Base-by-base conservation (phyloP, 2,113 vertebrate genomes). In the Callionymus lyra region DNA sequence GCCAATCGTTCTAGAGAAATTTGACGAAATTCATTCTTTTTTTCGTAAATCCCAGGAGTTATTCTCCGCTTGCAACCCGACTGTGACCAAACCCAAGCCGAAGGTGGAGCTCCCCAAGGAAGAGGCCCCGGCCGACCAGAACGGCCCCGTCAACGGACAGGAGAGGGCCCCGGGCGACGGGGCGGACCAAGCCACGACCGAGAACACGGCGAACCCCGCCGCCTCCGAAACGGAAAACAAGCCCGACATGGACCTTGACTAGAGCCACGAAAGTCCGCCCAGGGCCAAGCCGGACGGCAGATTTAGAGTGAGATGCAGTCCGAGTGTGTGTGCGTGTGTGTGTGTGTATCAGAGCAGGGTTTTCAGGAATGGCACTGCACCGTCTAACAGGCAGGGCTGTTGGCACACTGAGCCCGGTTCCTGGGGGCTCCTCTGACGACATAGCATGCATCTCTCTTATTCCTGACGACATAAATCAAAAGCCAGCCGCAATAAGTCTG, bases 211-310 rank as follows among this genome's bases (percentile, higher is more conserved):
- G 35, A 62, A 82, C 2, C 53, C 86, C 18, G 16, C 86, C 18
- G 16, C 79, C 68, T 53, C 36, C 39, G 80, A 83, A 56, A 38
- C 84, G 0, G 90, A 92, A 44, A 89, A 81, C 81, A 97, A 95
- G 71, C 93, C 94, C 0, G 91, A 93, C 14, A 98, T 98, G 95
- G 95, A 98, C 87, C 93, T 97, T 78, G 93, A 97, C 74, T 87
- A 78, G 74, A 80, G 52, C 38, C 44, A 41, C 47, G 41, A 2
- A 6, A 44, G 6, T n/a, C 42, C 38, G 41, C 55, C 44, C 41
- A n/a, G 35, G 64, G 51, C 63, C 14, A 31, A 46, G 60, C 61
- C 67, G 61, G 44, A 47, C 13, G 63, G 55, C 56, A 53, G 53
- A 71, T 78, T 79, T 59, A 64, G 63, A 65, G 50, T 71, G 66